Evolutionary conservation across 35 echinoderm and acorn worm genomes (phyloP).

Genomic region (Lytechinus variegatus): DNA sequence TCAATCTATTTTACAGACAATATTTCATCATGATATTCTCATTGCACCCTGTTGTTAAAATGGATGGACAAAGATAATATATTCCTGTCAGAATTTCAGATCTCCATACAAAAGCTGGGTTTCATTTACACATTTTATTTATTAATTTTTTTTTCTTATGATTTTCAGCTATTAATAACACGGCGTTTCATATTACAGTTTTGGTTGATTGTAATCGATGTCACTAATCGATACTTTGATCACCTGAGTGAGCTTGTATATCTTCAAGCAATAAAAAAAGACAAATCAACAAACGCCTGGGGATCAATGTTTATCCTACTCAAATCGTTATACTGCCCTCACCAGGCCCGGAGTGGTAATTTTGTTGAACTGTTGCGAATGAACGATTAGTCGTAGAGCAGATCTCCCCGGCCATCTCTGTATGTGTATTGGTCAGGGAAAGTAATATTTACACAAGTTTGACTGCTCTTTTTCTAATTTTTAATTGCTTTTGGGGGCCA

Average conservation of each 20-base stretch:
- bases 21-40: not conserved
- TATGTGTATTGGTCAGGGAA: slow-evolving; percentile 20
- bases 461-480: not conserved
- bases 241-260: not conserved
- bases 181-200: not conserved
- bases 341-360: slow-evolving; percentile 23
- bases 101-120: not conserved
- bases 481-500: no score
- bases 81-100: not conserved
- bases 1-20: not conserved
- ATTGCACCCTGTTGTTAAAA: not conserved
- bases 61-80: not conserved
- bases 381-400: slow-evolving; percentile 30
- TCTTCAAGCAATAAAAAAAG: not conserved
- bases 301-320: slow-evolving; percentile 15
- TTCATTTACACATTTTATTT: not conserved
- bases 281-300: not conserved
- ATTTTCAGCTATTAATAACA: not conserved
- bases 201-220: not conserved
- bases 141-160: not conserved
- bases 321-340: slow-evolving; percentile 47
- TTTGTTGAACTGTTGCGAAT: slow-evolving; percentile 35
- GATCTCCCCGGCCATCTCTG: slow-evolving; percentile 47
- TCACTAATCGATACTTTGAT: not conserved
- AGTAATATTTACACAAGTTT: slow-evolving; percentile 28